These are phyloP conservation scores for Prionailurus viverrinus DNA, from an alignment of 2,113 vertebrate species.

Conservation along the genomic window DNA sequence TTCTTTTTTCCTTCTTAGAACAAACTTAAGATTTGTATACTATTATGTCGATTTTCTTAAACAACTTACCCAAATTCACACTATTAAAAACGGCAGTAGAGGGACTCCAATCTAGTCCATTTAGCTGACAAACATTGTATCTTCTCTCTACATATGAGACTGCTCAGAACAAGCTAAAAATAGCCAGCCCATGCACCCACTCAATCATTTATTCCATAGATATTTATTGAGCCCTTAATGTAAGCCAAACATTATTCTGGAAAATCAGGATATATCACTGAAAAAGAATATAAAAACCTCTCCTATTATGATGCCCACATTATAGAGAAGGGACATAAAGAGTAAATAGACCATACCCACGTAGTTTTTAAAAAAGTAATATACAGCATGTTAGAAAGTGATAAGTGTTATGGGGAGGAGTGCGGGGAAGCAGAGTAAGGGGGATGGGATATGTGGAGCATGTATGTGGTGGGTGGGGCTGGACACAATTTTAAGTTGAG, in stretches of 20 bases:
- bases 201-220: background rate
- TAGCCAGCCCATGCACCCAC: background rate
- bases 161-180: background rate
- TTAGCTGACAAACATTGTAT: background rate
- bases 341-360: background rate
- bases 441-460: accelerated
- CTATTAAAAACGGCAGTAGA: background rate
- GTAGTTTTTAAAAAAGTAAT: background rate
- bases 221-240: background rate
- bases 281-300: background rate
- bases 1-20: background rate
- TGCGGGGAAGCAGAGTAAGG: background rate
- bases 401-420: accelerated
- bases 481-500: background rate
- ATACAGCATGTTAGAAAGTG: background rate
- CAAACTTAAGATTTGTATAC: background rate
- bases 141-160: background rate
- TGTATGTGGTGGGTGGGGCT: accelerated
- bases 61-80: background rate
- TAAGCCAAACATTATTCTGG: background rate
- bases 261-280: background rate
- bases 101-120: background rate
- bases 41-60: background rate
- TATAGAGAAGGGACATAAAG: background rate
- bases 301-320: background rate